Evolutionary conservation across 2,797 vertebrate genomes (phyloP).

Genomic region (Ctenosaura bakeri): DNA sequence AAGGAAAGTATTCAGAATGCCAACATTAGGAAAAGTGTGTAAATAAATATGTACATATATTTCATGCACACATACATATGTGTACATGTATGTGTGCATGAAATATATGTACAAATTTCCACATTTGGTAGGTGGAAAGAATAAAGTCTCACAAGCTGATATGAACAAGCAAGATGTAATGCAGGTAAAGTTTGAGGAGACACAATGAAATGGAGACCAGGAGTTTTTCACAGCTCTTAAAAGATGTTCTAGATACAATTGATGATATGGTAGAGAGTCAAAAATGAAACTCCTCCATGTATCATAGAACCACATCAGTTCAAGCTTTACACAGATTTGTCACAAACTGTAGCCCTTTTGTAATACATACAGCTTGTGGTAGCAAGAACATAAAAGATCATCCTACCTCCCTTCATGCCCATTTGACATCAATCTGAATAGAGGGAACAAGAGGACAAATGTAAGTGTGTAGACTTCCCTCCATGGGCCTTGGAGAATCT

Average conservation of each 20-base stretch:
- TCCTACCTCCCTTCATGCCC: background rate
- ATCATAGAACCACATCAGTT: background rate
- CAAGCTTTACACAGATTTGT: background rate
- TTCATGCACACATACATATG: no score
- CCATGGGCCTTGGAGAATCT: no score
- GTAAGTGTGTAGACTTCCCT: background rate
- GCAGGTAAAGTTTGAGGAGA: no score
- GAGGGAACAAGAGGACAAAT: background rate
- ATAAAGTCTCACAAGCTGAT: no score
- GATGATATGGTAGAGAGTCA: background rate
- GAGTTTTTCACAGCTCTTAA: background rate
- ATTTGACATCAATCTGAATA: background rate
- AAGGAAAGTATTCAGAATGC: no score
- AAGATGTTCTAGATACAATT: background rate
- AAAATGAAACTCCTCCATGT: background rate
- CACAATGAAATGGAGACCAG: background rate
- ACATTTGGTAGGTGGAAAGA: no score
- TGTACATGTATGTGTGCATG: no score
- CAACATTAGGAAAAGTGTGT: no score
- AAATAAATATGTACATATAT: no score
- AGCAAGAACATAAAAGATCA: background rate
- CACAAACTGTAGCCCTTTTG: background rate
- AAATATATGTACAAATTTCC: no score
- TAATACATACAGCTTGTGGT: background rate
- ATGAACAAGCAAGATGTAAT: no score